phyloP scores from a whole-genome alignment of 2,888 invertebrate species.

The Cylindroiulus punctatus region DNA sequence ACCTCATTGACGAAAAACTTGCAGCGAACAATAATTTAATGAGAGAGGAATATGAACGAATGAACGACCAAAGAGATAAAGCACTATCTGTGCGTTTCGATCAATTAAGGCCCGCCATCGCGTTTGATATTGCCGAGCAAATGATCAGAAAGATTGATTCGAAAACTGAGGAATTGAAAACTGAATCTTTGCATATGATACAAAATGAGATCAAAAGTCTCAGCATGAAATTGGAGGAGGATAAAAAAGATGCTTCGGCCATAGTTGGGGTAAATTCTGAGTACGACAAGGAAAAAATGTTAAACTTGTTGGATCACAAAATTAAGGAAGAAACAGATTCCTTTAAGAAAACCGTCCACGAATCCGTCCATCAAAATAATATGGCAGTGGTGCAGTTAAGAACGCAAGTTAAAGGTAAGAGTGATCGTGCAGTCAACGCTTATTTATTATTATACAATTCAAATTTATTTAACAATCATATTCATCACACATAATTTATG shows the following conservation, averaged over 20 bases:
- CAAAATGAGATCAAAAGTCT: neutral
- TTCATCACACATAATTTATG: neutral
- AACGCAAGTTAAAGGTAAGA: neutral
- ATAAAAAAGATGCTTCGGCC: neutral
- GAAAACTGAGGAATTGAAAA: neutral
- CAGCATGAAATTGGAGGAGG: neutral
- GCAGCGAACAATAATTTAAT: neutral
- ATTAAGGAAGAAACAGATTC: neutral
- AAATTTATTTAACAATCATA: too few species aligned
- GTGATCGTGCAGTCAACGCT: too few species aligned
- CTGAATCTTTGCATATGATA: neutral
- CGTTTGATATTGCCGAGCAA: neutral
- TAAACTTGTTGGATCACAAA: neutral
- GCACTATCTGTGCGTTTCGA: neutral
- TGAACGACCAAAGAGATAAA: neutral
- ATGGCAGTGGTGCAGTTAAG: neutral
- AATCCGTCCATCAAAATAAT: neutral
- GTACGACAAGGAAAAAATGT: neutral
- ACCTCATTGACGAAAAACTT: neutral
- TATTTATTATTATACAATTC: too few species aligned
- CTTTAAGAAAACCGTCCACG: neutral
- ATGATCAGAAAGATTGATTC: neutral
- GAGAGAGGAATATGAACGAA: neutral
- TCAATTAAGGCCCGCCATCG: neutral
- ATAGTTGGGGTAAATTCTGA: neutral